These are phyloP conservation scores for Silurus aristotelis DNA, from an alignment of 2,797 vertebrate genomes.

Conservation along the genomic window DNA sequence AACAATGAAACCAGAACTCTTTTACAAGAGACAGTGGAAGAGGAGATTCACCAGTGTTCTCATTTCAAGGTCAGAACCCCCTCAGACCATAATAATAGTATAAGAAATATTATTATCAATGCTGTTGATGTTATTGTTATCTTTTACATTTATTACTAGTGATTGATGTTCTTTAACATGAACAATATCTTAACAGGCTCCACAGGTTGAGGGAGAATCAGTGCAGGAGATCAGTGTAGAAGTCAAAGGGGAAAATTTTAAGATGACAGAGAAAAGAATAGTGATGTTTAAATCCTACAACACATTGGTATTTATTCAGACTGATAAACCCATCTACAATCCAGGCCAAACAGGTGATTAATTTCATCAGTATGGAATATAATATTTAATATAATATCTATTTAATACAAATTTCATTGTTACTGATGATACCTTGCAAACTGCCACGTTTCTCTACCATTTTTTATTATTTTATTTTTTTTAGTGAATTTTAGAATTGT, in stretches of 20 bases:
- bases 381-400: not conserved
- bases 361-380: not conserved
- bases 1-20: constrained; percentile 47
- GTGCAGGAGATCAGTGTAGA: constrained; percentile 61
- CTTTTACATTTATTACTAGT: not conserved
- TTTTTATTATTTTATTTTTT: constrained; percentile 17
- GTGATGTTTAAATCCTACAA: constrained; percentile 69
- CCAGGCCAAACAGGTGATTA: constrained; percentile 60
- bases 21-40: constrained; percentile 39
- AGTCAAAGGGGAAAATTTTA: constrained; percentile 70
- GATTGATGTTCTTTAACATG: not conserved
- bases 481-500: constrained; percentile 83
- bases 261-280: constrained; percentile 70
- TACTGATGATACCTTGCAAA: not conserved
- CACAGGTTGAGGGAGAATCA: constrained; percentile 38
- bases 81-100: not conserved
- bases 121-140: too few species aligned
- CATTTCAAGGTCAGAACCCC: constrained; percentile 61
- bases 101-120: not conserved
- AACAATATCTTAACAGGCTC: constrained; percentile 56
- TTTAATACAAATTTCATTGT: not conserved
- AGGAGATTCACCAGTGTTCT: constrained; percentile 61
- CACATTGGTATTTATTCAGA: constrained; percentile 79
- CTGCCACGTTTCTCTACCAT: not conserved
- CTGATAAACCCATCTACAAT: constrained; percentile 89